These are phyloP conservation scores for Melinaea menophilus DNA, from an alignment of 2,888 invertebrate species.

Conservation along the genomic window DNA sequence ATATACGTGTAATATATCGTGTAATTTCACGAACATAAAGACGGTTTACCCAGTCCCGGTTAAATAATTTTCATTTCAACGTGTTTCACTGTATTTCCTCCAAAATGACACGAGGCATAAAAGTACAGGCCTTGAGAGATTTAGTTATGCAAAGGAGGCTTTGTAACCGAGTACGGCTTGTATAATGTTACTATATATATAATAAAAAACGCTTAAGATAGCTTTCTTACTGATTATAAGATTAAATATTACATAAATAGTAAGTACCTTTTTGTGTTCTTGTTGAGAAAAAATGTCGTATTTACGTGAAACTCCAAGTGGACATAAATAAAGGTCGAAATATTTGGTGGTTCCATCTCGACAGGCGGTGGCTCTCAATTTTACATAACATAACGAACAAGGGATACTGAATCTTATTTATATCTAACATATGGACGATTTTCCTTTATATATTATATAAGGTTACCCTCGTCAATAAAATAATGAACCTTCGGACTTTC, in stretches of 20 bases:
- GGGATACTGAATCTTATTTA: constrained; percentile 38
- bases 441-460: constrained; percentile 34
- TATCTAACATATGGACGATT: constrained; percentile 26
- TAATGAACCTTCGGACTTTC: constrained; percentile 47
- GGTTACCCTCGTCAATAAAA: constrained; percentile 50
- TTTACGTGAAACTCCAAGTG: constrained; percentile 71
- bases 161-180: not conserved
- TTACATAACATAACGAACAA: constrained; percentile 42
- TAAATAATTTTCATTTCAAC: constrained; percentile 22
- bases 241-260: constrained; percentile 24
- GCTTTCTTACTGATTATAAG: constrained; percentile 12
- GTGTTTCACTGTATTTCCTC: constrained; percentile 17
- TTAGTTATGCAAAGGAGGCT: constrained; percentile 3
- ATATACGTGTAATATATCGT: constrained; percentile 2
- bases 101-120: constrained; percentile 10
- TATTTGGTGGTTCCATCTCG: constrained; percentile 70
- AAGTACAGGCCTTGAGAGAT: not conserved
- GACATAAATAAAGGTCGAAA: constrained; percentile 76
- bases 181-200: too few species aligned
- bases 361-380: constrained; percentile 60
- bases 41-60: constrained; percentile 19
- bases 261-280: constrained; percentile 22
- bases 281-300: constrained; percentile 59
- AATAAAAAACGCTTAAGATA: too few species aligned
- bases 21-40: constrained; percentile 18